Percentiles rank a stretch among this genome's conserved stretches.
Evolutionary conservation across 2,113 vertebrate species (phyloP).

Genomic region (Chloebia gouldiae): DNA sequence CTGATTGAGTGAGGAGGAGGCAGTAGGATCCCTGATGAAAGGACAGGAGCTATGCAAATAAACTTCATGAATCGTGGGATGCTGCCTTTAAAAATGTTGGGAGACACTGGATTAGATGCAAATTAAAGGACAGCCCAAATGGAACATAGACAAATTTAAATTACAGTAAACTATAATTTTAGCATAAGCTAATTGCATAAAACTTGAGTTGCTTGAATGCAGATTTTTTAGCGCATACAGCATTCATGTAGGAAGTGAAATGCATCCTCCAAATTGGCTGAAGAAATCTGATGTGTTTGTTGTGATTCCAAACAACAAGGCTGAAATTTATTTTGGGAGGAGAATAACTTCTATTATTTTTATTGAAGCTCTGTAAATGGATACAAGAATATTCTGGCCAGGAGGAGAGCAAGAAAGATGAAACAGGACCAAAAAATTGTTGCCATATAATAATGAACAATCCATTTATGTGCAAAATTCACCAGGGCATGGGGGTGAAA

Average conservation of each 20-base stretch:
- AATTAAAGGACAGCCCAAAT: not conserved
- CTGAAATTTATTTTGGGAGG: not conserved
- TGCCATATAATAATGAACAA: not conserved
- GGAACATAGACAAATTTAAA: not conserved
- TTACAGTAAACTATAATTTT: not conserved
- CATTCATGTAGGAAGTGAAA: not conserved
- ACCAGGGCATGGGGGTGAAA: fast-evolving
- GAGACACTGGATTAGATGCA: not conserved
- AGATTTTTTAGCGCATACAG: not conserved
- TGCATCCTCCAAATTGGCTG: not conserved
- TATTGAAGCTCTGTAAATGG: not conserved
- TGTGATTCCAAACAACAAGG: not conserved
- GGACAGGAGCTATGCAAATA: not conserved
- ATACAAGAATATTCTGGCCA: not conserved
- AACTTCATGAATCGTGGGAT: not conserved
- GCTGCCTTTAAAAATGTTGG: not conserved
- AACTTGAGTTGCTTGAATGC: not conserved
- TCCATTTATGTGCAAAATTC: not conserved
- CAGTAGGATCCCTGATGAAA: not conserved
- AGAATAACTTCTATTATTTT: not conserved
- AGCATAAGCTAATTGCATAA: not conserved
- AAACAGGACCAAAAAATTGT: not conserved
- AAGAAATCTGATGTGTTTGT: not conserved
- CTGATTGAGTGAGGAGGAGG: not conserved
- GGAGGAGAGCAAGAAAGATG: not conserved